phyloP scores from a whole-genome alignment of 2,113 vertebrate genomes.

The Cochlearius cochlearius region DNA sequence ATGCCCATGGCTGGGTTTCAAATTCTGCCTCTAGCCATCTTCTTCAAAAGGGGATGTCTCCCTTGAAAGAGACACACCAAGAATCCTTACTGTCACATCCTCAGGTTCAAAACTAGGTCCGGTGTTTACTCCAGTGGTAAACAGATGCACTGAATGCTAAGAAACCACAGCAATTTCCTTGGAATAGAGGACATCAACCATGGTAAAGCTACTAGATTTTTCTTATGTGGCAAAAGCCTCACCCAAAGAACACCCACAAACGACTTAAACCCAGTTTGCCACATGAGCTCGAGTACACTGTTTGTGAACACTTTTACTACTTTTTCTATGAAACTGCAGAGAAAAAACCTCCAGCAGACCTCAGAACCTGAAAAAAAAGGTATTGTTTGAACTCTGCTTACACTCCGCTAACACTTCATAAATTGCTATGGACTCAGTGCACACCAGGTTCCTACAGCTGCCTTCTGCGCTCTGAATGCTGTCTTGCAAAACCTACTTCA shows the following conservation, averaged over 20 bases:
- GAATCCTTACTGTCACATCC: not conserved
- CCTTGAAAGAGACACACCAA: not conserved
- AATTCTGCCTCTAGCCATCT: not conserved
- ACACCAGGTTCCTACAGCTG: not conserved
- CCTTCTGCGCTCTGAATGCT: not conserved
- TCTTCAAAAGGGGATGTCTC: not conserved
- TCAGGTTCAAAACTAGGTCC: not conserved
- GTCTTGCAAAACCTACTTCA: not conserved
- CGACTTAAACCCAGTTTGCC: not conserved
- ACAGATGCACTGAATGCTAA: not conserved
- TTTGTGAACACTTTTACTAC: not conserved
- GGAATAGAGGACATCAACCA: not conserved
- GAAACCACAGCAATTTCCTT: not conserved
- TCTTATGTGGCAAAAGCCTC: not conserved
- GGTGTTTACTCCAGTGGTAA: not conserved
- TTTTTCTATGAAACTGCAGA: not conserved
- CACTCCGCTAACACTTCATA: not conserved
- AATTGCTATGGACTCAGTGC: not conserved
- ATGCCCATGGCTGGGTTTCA: not conserved
- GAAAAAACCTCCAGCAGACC: not conserved
- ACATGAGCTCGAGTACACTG: not conserved
- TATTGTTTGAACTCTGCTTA: not conserved
- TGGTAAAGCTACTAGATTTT: not conserved
- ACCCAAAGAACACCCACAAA: not conserved
- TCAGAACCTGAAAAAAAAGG: not conserved